These are phyloP conservation scores for Otus scops DNA, from an alignment of 2,797 vertebrate genomes.

Conservation along the genomic window DNA sequence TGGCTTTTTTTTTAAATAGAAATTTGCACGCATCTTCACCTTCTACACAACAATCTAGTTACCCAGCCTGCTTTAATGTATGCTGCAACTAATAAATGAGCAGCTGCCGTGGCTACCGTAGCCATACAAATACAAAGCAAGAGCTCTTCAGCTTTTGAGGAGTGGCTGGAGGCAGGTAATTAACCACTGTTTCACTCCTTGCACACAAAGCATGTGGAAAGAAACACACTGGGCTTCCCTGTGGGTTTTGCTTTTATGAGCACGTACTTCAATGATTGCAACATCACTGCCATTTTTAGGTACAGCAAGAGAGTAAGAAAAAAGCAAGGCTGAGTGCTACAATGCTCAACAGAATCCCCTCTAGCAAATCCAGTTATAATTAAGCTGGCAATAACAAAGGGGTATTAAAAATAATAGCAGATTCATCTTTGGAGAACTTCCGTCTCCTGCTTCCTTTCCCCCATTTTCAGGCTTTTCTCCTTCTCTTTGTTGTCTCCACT, in stretches of 20 bases:
- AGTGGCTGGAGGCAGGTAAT: constrained; percentile 15
- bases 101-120: constrained; percentile 35
- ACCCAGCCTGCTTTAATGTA: neutral
- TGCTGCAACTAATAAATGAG: constrained; percentile 6
- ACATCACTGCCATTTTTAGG: neutral
- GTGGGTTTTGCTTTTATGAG: neutral
- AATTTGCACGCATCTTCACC: neutral
- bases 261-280: neutral
- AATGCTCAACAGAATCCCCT: neutral
- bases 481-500: neutral
- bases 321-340: neutral
- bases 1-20: neutral
- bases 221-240: neutral
- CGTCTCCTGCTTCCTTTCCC: neutral
- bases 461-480: neutral
- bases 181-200: neutral
- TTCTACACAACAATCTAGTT: neutral
- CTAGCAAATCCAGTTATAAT: neutral
- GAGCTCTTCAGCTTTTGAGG: constrained; percentile 22
- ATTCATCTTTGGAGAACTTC: neutral
- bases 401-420: neutral
- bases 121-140: neutral
- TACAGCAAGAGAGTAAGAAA: neutral
- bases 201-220: neutral
- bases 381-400: neutral